Evolutionary conservation across 2,113 vertebrate species (phyloP), one percentile per base, ranked within the genome.

Genomic region (Irena cyanogastra): DNA sequence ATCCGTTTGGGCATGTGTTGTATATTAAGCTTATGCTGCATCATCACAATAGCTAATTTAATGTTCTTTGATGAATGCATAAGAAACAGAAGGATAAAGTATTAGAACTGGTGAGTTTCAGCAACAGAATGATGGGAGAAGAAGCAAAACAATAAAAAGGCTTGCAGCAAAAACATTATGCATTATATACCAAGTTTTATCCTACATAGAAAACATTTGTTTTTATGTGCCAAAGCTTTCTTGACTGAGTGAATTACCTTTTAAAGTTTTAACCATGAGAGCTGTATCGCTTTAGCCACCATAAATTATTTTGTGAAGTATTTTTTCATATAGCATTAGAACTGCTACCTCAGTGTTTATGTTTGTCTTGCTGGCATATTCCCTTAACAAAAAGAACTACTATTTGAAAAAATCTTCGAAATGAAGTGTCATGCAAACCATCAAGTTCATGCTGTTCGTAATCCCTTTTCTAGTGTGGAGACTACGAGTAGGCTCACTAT

Each of bases 61-160:
- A 54, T 3, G 10, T 33, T 56, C 42, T 72, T 57, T 52, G 24
- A 59, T 11, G 45, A 21, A 41, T 65, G 21, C 0, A 0, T 72
- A 61, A 53, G 26, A 49, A 77, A 53, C 24, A 1, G 39, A 59
- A 82, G 15, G 13, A 53, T 41, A 16, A 65, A 61, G 11, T 35
- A 70, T 33, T 56, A 64, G 31, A 80, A 65, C 22, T 5, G 2
- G 4, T 49, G 17, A 66, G 5, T 82, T 95, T 84, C 57, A 45
- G n/a, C 24, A 91, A 39, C 21, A 61, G 42, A 70, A 80, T 9
- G 7, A 56, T 28, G 20, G 9, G 12, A 16, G 24, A 50, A 72
- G n/a, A 10, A 57, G 10, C 50, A 75, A 93, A 63, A 16, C 23
- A 74, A 27, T 49, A 70, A 57, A 35, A 15, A 54, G 39, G 18